A percentile compares a stretch with the other conserved stretches of the same genome.
Conservation (phyloP, 2,113 vertebrate species). For the Megalops atlanticus region DNA sequence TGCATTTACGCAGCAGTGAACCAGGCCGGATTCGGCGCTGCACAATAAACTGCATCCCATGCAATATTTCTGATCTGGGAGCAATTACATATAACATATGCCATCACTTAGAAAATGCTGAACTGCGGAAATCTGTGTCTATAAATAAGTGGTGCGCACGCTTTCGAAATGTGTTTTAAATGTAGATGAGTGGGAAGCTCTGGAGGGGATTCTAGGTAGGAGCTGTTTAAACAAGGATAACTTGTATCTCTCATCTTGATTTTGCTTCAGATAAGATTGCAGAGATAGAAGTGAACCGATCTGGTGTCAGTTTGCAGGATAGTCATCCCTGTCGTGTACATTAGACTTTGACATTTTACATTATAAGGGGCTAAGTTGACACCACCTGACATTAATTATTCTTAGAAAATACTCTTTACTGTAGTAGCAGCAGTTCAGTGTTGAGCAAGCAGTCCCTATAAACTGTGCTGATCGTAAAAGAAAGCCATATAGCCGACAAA, state of each 20-base stretch:
- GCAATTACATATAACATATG: conserved; percentile 21
- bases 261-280: not conserved
- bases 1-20: conserved; percentile 9
- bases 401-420: too few species aligned
- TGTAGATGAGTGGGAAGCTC: not conserved
- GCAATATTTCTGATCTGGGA: conserved; percentile 32
- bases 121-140: conserved; percentile 8
- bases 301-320: not conserved
- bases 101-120: conserved; percentile 10
- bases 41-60: conserved; percentile 9
- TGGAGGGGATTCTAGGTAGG: not conserved
- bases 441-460: not conserved
- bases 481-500: too few species aligned
- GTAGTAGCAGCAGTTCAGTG: too few species aligned
- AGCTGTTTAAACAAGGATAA: not conserved
- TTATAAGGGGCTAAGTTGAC: not conserved
- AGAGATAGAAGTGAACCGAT: not conserved
- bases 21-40: not conserved
- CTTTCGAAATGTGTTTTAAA: not conserved
- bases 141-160: not conserved
- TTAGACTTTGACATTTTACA: not conserved
- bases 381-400: too few species aligned
- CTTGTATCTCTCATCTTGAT: not conserved
- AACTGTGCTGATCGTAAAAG: too few species aligned
- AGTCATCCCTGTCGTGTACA: not conserved